These are phyloP conservation scores for Microplitis manilae DNA, from an alignment of 2,888 invertebrate species.

Conservation along the genomic window DNA sequence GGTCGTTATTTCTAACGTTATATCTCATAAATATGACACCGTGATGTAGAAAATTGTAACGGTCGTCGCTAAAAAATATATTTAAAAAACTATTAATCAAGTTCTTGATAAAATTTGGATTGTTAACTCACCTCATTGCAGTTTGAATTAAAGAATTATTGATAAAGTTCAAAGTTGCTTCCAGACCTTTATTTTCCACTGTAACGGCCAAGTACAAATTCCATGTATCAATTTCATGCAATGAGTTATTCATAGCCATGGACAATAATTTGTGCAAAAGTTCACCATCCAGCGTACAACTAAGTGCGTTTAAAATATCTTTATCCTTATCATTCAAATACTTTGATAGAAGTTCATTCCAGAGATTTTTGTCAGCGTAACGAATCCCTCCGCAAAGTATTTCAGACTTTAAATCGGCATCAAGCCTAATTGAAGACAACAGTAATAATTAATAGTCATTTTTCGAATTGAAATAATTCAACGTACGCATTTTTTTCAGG, in stretches of 20 bases:
- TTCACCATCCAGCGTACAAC: slow-evolving; percentile 70
- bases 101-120: background rate
- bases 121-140: background rate
- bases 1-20: background rate
- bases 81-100: background rate
- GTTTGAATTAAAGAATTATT: background rate
- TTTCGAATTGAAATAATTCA: background rate
- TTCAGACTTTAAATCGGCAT: slow-evolving; percentile 68
- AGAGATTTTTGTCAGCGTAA: slow-evolving; percentile 46
- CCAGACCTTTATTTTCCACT: background rate
- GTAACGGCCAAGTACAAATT: background rate
- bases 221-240: slow-evolving; percentile 46
- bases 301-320: slow-evolving; percentile 69
- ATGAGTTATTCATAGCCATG: slow-evolving; percentile 14
- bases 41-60: background rate
- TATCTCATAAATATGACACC: background rate
- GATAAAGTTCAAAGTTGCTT: background rate
- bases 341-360: slow-evolving; percentile 48
- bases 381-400: slow-evolving; percentile 72
- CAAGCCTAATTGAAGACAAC: slow-evolving; percentile 65
- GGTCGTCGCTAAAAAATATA: background rate
- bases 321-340: slow-evolving; percentile 54
- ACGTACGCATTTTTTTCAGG: slow-evolving; percentile 41
- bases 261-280: slow-evolving; percentile 60
- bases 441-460: background rate